These are phyloP conservation scores for Balaeniceps rex DNA, from an alignment of 2,113 vertebrate species.

Conservation along the genomic window DNA sequence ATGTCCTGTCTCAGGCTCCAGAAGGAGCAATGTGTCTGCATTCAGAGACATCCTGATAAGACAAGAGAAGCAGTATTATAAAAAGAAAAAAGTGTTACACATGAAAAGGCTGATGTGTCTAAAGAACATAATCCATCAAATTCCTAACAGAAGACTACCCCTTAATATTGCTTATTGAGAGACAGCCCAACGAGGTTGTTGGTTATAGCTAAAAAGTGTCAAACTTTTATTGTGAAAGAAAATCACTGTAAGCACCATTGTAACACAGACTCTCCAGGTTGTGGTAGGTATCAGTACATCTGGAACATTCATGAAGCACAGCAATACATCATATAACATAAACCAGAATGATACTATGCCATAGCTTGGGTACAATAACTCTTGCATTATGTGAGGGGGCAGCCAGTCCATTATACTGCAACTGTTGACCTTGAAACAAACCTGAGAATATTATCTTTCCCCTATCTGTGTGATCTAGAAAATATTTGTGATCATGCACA, in stretches of 20 bases:
- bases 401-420: background rate
- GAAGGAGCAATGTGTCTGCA: background rate
- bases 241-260: background rate
- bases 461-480: fast-evolving
- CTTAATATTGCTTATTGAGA: background rate
- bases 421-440: background rate
- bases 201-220: background rate
- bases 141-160: background rate
- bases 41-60: background rate
- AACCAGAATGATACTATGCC: background rate
- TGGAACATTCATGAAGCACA: background rate
- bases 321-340: background rate
- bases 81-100: background rate
- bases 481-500: background rate
- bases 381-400: background rate
- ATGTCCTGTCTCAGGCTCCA: background rate
- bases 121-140: background rate
- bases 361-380: background rate
- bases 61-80: background rate
- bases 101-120: background rate
- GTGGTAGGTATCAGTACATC: background rate
- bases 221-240: background rate
- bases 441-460: background rate
- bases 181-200: background rate
- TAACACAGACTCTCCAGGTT: background rate